Evolutionary conservation across 2,113 vertebrate genomes (phyloP).

Genomic region (Lanius ludovicianus): DNA sequence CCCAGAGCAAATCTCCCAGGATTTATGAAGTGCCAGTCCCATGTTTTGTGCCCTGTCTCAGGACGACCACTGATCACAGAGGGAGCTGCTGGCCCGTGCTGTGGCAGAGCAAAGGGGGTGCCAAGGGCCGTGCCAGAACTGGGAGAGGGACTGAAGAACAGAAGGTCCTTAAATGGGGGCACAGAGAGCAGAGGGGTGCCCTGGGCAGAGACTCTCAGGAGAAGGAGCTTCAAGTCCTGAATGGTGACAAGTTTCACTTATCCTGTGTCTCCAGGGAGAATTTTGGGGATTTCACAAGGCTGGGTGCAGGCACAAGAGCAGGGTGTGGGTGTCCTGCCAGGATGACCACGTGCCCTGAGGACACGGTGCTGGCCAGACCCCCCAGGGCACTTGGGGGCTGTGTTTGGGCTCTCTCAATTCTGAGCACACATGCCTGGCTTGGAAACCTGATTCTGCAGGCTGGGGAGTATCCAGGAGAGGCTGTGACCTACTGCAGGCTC

Average conservation of each 20-base stretch:
- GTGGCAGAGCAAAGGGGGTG: not conserved
- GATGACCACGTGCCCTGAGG: not conserved
- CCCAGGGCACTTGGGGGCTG: accelerated
- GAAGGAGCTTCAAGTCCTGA: not conserved
- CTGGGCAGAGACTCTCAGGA: not conserved
- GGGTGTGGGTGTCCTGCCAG: not conserved
- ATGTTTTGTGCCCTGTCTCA: not conserved
- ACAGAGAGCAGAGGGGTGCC: not conserved
- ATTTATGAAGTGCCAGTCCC: not conserved
- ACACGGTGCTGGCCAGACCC: not conserved
- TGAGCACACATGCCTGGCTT: not conserved
- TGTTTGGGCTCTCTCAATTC: not conserved
- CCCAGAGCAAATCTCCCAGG: not conserved
- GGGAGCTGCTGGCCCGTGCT: not conserved
- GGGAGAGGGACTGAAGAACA: not conserved
- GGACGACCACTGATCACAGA: not conserved
- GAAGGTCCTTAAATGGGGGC: not conserved
- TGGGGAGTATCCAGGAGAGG: not conserved
- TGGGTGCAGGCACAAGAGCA: not conserved
- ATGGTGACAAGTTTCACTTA: not conserved
- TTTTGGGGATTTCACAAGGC: not conserved
- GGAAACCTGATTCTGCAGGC: not conserved
- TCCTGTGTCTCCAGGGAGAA: not conserved
- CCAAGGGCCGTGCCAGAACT: not conserved
- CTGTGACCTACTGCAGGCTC: not conserved